A percentile compares a stretch with the other conserved stretches of the same genome.
Conservation (phyloP, 2,797 vertebrate genomes). For the Danio aesculapii region DNA sequence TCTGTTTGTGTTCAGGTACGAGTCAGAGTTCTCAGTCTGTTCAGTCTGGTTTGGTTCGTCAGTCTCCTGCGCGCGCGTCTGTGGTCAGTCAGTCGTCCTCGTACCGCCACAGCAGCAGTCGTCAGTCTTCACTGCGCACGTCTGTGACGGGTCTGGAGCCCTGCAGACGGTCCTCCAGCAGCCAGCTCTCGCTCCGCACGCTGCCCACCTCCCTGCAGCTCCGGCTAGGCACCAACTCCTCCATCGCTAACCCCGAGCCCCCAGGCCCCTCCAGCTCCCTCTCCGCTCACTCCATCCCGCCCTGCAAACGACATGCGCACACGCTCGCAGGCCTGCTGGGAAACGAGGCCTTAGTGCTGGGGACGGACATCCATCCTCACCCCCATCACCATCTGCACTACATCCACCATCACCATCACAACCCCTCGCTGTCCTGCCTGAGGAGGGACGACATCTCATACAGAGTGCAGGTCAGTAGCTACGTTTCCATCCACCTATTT, state of each 20-base stretch:
- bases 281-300: conserved; percentile 96
- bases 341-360: conserved; percentile 80
- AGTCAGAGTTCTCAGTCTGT: conserved; percentile 97
- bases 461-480: conserved; percentile 90
- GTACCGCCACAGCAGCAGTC: conserved; percentile 94
- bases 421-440: conserved; percentile 73
- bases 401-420: conserved; percentile 78
- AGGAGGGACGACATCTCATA: conserved; percentile 96
- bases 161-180: conserved; percentile 95
- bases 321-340: conserved; percentile 90
- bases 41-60: conserved; percentile 90
- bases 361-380: conserved; percentile 72
- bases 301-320: conserved; percentile 90
- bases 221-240: conserved; percentile 85
- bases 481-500: too few species aligned
- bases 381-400: conserved; percentile 77
- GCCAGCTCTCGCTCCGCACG: conserved; percentile 94
- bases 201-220: conserved; percentile 95
- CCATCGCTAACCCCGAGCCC: conserved; percentile 78
- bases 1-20: conserved; percentile 79
- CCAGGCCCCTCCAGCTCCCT: conserved; percentile 90
- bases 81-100: conserved; percentile 95
- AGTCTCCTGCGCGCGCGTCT: conserved; percentile 94
- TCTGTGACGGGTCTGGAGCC: conserved; percentile 92
- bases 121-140: conserved; percentile 94